A percentile compares a stretch with the other conserved stretches of the same genome.
Evolutionary conservation across 2,888 invertebrate species (phyloP).

Genomic region (Eristalis arbustorum): DNA sequence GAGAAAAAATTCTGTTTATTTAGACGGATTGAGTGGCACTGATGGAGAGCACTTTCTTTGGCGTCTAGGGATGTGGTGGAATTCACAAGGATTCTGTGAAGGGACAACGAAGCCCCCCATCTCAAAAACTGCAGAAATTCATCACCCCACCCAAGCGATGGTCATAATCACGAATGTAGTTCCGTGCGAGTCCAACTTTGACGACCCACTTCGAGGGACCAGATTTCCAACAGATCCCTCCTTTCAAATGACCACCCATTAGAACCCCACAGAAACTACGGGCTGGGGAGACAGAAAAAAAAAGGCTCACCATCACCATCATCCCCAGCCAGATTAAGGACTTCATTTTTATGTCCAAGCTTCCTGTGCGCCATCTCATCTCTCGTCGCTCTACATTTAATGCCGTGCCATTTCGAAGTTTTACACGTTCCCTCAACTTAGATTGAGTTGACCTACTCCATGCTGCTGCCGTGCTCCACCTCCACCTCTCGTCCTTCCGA

Average conservation of each 20-base stretch:
- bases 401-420: not conserved
- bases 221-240: too few species aligned
- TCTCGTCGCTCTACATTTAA: not conserved
- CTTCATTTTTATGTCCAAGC: not conserved
- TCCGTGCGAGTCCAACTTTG: too few species aligned
- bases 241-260: not conserved
- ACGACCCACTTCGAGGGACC: too few species aligned
- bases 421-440: slow-evolving; percentile 27
- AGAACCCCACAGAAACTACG: not conserved
- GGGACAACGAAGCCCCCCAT: too few species aligned
- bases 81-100: too few species aligned
- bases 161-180: too few species aligned
- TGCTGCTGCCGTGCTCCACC: not conserved
- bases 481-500: not conserved
- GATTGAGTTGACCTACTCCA: slow-evolving; percentile 49
- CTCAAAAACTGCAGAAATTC: too few species aligned
- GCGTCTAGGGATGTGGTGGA: too few species aligned
- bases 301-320: not conserved
- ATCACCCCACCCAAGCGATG: too few species aligned
- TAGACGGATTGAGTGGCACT: too few species aligned
- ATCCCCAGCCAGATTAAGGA: not conserved
- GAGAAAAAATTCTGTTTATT: not conserved
- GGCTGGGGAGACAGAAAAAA: not conserved
- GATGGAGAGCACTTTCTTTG: too few species aligned
- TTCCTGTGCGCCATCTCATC: not conserved